Evolutionary conservation across 2,888 invertebrate species (phyloP).

Genomic region (Lycia hirtaria): DNA sequence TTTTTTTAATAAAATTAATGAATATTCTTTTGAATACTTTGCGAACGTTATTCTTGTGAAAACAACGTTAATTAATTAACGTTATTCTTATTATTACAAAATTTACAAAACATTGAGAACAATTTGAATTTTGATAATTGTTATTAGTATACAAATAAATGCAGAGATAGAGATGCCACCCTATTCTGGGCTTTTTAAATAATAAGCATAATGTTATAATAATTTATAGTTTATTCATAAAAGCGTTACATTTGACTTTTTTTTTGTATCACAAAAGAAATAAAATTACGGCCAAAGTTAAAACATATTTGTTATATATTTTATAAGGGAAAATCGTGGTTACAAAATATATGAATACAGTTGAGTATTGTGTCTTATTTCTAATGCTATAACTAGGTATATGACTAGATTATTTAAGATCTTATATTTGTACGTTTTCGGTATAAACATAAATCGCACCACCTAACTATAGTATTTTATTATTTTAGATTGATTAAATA

Average conservation of each 20-base stretch:
- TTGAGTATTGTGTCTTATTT: constrained; percentile 24
- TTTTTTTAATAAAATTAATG: too few relatives aligned
- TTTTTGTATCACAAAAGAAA: background rate
- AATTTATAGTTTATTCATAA: constrained; percentile 6
- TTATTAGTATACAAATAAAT: too few relatives aligned
- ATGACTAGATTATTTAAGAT: constrained; percentile 49
- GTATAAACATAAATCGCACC: background rate
- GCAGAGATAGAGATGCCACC: too few relatives aligned
- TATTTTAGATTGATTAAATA: too few relatives aligned
- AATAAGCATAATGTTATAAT: constrained; percentile 2
- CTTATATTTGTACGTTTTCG: background rate
- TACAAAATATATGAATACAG: constrained; percentile 27
- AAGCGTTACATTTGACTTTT: constrained; percentile 3
- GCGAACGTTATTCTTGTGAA: too few relatives aligned
- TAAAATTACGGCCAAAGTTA: constrained; percentile 32
- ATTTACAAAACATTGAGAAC: too few relatives aligned
- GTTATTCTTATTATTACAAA: too few relatives aligned
- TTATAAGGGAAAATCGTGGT: constrained; percentile 23
- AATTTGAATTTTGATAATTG: too few relatives aligned
- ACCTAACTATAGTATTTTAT: too few relatives aligned
- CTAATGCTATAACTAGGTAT: constrained; percentile 31
- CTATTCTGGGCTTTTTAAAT: too few relatives aligned
- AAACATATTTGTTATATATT: constrained; percentile 22
- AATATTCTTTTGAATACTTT: too few relatives aligned
- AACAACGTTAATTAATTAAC: too few relatives aligned